A percentile compares a stretch with the other conserved stretches of the same genome.
Evolutionary conservation across 2,113 vertebrate genomes (phyloP).

Genomic region (Pangasianodon gigas): DNA sequence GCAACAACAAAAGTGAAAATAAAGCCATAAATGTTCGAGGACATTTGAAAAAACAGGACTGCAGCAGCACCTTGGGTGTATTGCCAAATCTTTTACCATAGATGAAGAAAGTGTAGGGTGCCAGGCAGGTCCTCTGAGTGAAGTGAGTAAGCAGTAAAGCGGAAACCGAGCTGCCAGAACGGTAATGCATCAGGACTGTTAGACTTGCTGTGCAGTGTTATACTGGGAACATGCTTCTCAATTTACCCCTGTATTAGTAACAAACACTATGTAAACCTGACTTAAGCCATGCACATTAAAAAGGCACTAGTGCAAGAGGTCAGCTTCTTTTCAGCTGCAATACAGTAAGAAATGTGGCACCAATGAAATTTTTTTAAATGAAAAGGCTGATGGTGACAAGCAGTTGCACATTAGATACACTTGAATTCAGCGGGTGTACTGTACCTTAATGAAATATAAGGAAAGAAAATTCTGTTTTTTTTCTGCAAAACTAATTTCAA

Average conservation of each 20-base stretch:
- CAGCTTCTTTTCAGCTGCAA: not conserved
- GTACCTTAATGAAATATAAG: not conserved
- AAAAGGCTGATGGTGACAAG: not conserved
- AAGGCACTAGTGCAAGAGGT: not conserved
- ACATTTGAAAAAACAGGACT: not conserved
- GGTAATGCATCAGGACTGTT: constrained; percentile 9
- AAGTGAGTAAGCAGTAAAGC: not conserved
- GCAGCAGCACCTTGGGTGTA: not conserved
- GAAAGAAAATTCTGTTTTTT: not conserved
- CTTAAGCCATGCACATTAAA: constrained; percentile 7
- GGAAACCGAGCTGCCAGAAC: constrained; percentile 1
- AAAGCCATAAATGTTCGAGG: not conserved
- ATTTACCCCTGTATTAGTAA: not conserved
- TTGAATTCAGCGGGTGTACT: not conserved
- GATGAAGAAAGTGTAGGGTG: not conserved
- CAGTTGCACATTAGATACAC: not conserved
- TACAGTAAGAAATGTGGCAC: not conserved
- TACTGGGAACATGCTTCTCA: not conserved
- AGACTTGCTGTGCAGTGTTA: constrained; percentile 19
- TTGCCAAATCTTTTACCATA: not conserved
- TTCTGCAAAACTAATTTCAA: not conserved
- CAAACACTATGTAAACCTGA: not conserved
- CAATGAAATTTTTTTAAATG: not conserved
- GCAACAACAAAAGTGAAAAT: not conserved
- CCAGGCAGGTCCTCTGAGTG: not conserved